Percentiles rank a stretch among this genome's conserved stretches.
phyloP scores from a whole-genome alignment of 2,797 vertebrate genomes.

The Tinamus major region DNA sequence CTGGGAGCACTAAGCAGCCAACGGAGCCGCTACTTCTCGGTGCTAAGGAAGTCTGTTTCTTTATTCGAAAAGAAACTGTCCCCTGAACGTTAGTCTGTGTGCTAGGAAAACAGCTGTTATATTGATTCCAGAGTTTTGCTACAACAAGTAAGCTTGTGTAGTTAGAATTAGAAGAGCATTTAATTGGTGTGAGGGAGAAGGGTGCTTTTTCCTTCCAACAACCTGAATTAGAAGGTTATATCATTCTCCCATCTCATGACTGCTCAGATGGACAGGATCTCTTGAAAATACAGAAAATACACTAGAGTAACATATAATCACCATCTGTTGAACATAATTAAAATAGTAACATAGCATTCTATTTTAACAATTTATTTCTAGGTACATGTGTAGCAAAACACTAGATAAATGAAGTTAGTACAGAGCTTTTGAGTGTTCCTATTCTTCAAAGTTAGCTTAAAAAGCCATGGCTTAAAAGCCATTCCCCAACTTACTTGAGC shows the following conservation, averaged over 20 bases:
- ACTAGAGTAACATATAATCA: not conserved
- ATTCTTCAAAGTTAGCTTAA: constrained; percentile 75
- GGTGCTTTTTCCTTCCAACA: not conserved
- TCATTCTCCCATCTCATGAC: not conserved
- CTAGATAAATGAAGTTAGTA: constrained; percentile 75
- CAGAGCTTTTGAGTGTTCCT: constrained; percentile 66
- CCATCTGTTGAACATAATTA: not conserved
- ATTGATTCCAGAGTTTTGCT: constrained; percentile 76
- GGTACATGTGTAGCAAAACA: constrained; percentile 77
- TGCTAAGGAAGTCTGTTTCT: not conserved
- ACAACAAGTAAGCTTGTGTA: constrained; percentile 55
- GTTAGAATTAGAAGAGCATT: not conserved
- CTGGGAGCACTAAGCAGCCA: not conserved
- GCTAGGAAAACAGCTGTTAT: constrained; percentile 54
- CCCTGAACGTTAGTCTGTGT: constrained; percentile 69
- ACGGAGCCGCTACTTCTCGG: not conserved
- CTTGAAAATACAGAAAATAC: not conserved
- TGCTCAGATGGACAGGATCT: not conserved
- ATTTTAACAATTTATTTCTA: not conserved
- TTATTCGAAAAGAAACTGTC: constrained; percentile 41
- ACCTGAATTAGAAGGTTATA: not conserved
- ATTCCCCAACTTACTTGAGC: constrained; percentile 89
- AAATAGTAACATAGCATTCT: not conserved
- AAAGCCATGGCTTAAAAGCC: constrained; percentile 38
- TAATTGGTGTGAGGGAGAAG: fast-evolving